Evolutionary conservation across 2,797 vertebrate species (phyloP), one percentile per base, ranked within the genome.

Genomic region (Thripadectes ignobilis): DNA sequence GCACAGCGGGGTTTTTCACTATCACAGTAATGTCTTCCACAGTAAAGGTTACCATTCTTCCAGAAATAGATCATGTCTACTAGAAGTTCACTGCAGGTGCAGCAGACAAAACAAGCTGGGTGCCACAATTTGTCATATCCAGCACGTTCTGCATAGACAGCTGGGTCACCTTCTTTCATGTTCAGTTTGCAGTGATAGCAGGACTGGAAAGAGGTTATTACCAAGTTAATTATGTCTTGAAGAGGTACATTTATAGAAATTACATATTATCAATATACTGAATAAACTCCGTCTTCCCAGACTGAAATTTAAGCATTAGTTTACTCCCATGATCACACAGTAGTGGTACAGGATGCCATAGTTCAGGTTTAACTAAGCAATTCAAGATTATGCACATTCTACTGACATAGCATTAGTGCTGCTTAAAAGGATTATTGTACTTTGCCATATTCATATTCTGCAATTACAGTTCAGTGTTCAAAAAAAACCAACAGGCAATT

Each of bases 11-110:
- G 99, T 95, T 99, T 99, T 98, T 99, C 99, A 1, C 99, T 99
- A 96, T 99, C 99, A 71, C 99, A 99, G 7, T 99, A 99, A 96
- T 99, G 99, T 34, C 99, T 98, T 66, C 99, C 99, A 45, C 99
- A 99, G 97, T 98, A 99, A 16, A 99, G 98, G 92, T 98, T 98
- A 27, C 98, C 99, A 62, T 99, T 99, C 98, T 99, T 99, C 98
- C 98, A 99, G 98, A 99, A 99, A 97, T 99, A 99, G 97, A 99
- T 99, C 99, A 99, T 99, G 97, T 99, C 99, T 16, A 99, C 99
- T 55, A 99, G 98, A 71, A 99, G 98, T 58, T 99, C 99, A 1
- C 36, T 51, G 77, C 99, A 99, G 95, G 96, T 98, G n/a, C 98
- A 98, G 94, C 99, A 99, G 88, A 99, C 97, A 9, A 99, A 99